These are phyloP conservation scores for Dendrolimus kikuchii DNA, from an alignment of 1,140 invertebrate species.

Conservation along the genomic window DNA sequence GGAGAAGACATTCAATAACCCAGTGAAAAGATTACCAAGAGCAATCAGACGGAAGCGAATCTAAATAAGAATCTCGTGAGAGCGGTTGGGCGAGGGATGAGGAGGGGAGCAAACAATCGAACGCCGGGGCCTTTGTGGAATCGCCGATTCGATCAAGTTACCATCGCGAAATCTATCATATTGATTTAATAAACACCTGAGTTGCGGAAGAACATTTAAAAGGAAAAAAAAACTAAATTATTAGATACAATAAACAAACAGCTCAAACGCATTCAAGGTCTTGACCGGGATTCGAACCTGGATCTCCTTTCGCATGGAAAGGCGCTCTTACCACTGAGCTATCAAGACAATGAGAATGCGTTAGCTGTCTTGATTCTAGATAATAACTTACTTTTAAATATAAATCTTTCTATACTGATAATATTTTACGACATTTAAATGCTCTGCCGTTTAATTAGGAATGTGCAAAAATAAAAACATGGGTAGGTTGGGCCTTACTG, in stretches of 20 bases:
- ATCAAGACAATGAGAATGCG: constrained; percentile 67
- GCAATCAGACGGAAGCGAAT: constrained; percentile 72
- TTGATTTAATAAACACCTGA: constrained; percentile 36
- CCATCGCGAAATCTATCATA: constrained; percentile 53
- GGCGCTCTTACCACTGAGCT: constrained; percentile 70
- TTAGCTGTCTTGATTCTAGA: constrained; percentile 18
- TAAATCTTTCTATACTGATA: neutral
- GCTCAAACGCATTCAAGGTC: constrained; percentile 46
- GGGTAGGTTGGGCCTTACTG: neutral
- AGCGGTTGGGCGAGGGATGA: constrained; percentile 49
- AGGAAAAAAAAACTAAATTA: constrained; percentile 9
- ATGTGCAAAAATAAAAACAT: neutral
- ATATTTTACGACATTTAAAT: neutral
- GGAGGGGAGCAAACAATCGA: constrained; percentile 57
- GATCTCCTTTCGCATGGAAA: constrained; percentile 51
- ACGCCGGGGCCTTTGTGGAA: constrained; percentile 47
- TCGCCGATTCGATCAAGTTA: constrained; percentile 61
- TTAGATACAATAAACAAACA: constrained; percentile 13
- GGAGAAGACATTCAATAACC: constrained; percentile 69
- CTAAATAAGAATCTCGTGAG: constrained; percentile 71
- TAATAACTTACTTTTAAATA: neutral
- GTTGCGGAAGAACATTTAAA: constrained; percentile 32
- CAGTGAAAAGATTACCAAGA: constrained; percentile 70
- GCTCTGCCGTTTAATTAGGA: constrained; percentile 2
- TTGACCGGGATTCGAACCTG: constrained; percentile 71